Percentiles rank a stretch among this genome's conserved stretches.
These are phyloP conservation scores for Karalla daura DNA, from an alignment of 2,797 vertebrate genomes.

Conservation along the genomic window DNA sequence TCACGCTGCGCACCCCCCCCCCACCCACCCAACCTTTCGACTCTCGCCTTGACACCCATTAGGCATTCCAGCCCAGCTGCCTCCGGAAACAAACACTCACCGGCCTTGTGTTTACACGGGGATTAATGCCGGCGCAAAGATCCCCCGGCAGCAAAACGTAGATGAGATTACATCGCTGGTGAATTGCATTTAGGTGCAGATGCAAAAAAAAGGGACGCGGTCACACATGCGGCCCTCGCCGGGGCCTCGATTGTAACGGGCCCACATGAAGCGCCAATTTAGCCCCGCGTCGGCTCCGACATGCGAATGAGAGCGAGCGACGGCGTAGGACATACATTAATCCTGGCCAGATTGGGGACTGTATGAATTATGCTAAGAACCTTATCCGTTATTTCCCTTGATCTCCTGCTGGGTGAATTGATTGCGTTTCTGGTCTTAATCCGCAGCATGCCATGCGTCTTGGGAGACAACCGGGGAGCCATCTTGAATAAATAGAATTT, in stretches of 20 bases:
- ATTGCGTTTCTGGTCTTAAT: slow-evolving; percentile 85
- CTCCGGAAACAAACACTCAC: background rate
- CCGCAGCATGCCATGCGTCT: slow-evolving; percentile 77
- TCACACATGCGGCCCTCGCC: slow-evolving; percentile 48
- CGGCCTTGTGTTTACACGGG: background rate
- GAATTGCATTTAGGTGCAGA: slow-evolving; percentile 43
- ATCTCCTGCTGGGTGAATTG: slow-evolving; percentile 79
- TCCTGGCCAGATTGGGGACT: slow-evolving; percentile 78
- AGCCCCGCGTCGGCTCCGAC: slow-evolving; percentile 47
- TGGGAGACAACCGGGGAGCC: slow-evolving; percentile 74
- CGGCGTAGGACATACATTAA: slow-evolving; percentile 74
- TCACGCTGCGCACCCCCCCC: background rate
- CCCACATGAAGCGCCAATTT: slow-evolving; percentile 65
- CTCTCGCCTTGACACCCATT: background rate
- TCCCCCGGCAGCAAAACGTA: slow-evolving; percentile 25
- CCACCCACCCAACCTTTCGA: too few relatives aligned
- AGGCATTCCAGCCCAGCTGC: background rate
- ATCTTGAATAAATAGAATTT: slow-evolving; percentile 83
- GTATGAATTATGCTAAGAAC: slow-evolving; percentile 82
- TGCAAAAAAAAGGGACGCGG: slow-evolving; percentile 45
- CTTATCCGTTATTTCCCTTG: slow-evolving; percentile 75
- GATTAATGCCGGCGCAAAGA: background rate
- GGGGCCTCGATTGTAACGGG: slow-evolving; percentile 63
- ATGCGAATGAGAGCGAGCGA: slow-evolving; percentile 59
- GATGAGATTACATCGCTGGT: slow-evolving; percentile 51